A percentile compares a stretch with the other conserved stretches of the same genome.
Evolutionary conservation across 1,140 invertebrate genomes (phyloP).

Genomic region (Drosophila grimshawi): DNA sequence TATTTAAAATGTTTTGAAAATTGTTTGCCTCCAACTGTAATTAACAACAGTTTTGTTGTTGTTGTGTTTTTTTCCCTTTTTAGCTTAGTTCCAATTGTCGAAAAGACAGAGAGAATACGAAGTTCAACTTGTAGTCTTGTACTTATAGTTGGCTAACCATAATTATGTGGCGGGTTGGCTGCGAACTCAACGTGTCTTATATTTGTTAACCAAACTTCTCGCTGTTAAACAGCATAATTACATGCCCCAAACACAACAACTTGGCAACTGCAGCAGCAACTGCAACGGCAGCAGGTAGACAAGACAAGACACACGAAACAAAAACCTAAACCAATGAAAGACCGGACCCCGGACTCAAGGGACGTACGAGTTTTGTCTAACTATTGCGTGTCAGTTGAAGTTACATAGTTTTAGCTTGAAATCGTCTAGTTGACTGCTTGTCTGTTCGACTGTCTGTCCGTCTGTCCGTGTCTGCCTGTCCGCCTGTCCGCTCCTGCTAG

Average conservation of each 20-base stretch:
- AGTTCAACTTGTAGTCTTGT: not conserved
- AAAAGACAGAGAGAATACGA: conserved; percentile 9
- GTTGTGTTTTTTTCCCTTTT: not conserved
- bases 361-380: conserved; percentile 40
- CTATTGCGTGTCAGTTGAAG: conserved; percentile 52
- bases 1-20: conserved; percentile 17
- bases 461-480: not conserved
- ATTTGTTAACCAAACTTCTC: conserved; percentile 57
- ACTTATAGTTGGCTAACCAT: conserved; percentile 3
- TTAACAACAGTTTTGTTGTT: conserved; percentile 13
- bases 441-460: not conserved
- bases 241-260: conserved; percentile 31
- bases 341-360: conserved; percentile 1
- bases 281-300: conserved; percentile 39
- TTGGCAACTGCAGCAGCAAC: conserved; percentile 20
- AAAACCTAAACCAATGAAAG: conserved; percentile 1
- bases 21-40: not conserved
- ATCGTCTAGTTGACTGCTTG: conserved; percentile 33
- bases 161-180: conserved; percentile 35
- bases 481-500: not conserved
- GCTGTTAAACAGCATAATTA: conserved; percentile 62
- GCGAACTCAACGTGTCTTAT: conserved; percentile 40
- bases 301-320: conserved; percentile 21
- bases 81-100: conserved; percentile 11
- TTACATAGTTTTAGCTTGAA: conserved; percentile 27